Evolutionary conservation across 2,888 invertebrate species (phyloP).

Genomic region (Idaea straminata): DNA sequence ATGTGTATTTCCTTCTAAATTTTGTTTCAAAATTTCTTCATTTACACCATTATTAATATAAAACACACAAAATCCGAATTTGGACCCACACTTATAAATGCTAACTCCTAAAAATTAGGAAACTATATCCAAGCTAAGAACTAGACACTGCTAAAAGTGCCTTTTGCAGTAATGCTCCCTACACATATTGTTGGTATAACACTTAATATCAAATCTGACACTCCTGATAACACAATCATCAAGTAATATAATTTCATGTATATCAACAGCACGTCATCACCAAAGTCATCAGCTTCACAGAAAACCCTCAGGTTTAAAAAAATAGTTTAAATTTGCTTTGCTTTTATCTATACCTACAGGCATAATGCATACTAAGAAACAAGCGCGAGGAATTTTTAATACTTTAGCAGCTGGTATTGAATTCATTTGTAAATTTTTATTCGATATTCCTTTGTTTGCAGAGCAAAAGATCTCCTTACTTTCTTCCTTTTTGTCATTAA

Average conservation of each 20-base stretch:
- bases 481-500: no score
- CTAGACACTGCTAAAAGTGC: not conserved
- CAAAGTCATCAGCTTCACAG: conserved; percentile 79
- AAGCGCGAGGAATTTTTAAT: conserved; percentile 1
- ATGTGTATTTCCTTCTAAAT: not conserved
- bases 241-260: conserved; percentile 57
- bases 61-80: not conserved
- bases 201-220: not conserved
- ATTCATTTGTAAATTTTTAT: no score
- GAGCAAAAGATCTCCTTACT: no score
- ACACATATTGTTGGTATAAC: not conserved
- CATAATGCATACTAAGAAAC: not conserved
- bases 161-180: not conserved
- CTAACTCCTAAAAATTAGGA: not conserved
- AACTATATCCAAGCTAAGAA: not conserved
- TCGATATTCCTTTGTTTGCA: no score
- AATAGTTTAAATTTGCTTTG: conserved; percentile 44
- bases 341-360: not conserved
- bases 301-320: conserved; percentile 73
- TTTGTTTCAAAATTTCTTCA: not conserved
- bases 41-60: not conserved
- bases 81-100: not conserved
- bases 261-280: conserved; percentile 76
- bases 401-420: conserved; percentile 8
- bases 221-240: not conserved